These are phyloP conservation scores for Apis dorsata DNA, from an alignment of 1,140 invertebrate genomes.

Conservation along the genomic window DNA sequence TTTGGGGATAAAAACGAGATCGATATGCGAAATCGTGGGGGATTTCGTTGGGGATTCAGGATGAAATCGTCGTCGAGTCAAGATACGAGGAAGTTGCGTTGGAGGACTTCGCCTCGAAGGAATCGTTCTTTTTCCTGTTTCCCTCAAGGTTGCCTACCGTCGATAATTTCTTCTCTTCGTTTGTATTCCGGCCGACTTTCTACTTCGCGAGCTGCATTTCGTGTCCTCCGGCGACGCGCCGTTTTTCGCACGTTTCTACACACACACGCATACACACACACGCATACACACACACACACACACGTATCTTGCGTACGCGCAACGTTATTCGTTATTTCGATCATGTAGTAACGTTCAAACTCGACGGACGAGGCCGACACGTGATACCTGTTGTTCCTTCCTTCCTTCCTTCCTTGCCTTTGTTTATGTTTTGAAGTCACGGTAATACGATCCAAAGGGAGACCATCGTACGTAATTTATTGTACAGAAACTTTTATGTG, in stretches of 20 bases:
- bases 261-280: neutral
- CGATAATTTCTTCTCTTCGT: neutral
- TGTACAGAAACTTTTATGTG: no score
- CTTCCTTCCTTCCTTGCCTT: neutral
- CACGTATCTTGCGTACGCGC: no score
- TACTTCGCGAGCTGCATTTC: neutral
- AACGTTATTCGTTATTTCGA: neutral
- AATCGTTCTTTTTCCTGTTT: neutral
- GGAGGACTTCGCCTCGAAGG: neutral
- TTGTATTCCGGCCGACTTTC: conserved; percentile 28
- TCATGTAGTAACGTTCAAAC: neutral
- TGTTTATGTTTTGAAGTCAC: neutral
- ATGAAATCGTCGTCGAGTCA: no score
- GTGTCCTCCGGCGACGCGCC: neutral
- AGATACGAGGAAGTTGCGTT: neutral
- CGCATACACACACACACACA: no score
- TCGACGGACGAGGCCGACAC: neutral
- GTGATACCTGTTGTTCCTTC: neutral
- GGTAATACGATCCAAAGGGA: neutral
- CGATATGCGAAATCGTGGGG: neutral
- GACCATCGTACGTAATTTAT: no score
- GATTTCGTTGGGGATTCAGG: no score
- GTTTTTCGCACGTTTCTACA: neutral
- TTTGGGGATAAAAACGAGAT: neutral
- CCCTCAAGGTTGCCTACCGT: conserved; percentile 12